A percentile compares a stretch with the other conserved stretches of the same genome.
Evolutionary conservation across 30 jellyfish, hydroid and myxozoan genomes (phyloP).

Genomic region (Turritopsis dohrnii): DNA sequence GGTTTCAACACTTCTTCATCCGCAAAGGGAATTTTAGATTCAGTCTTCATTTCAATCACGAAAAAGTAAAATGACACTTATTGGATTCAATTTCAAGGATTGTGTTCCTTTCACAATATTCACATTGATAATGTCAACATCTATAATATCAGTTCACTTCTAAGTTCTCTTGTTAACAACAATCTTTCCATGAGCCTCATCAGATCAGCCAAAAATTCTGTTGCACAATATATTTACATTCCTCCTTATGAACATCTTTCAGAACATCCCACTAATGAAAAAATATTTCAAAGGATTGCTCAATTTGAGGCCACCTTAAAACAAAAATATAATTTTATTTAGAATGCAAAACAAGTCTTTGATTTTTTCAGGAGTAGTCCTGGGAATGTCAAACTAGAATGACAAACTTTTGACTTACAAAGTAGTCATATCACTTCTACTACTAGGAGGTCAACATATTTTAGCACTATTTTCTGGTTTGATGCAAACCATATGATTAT

Average conservation of each 20-base stretch:
- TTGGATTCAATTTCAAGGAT: background rate
- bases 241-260: background rate
- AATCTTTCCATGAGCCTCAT: background rate
- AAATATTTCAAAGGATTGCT: background rate
- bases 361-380: background rate
- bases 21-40: too few relatives aligned
- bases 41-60: too few relatives aligned
- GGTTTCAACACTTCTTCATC: too few relatives aligned
- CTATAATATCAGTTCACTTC: background rate
- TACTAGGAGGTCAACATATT: background rate
- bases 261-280: too few relatives aligned
- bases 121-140: background rate
- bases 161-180: background rate
- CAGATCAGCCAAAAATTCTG: background rate
- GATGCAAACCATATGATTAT: background rate
- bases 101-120: background rate
- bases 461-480: background rate
- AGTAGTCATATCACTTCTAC: background rate
- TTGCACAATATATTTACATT: background rate
- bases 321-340: background rate
- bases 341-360: background rate
- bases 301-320: background rate
- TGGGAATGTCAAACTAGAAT: background rate
- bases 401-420: background rate
- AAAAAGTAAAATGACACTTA: background rate